A percentile compares a stretch with the other conserved stretches of the same genome.
These are phyloP conservation scores for Anastrepha ludens DNA, from an alignment of 1,140 invertebrate species.

Conservation along the genomic window DNA sequence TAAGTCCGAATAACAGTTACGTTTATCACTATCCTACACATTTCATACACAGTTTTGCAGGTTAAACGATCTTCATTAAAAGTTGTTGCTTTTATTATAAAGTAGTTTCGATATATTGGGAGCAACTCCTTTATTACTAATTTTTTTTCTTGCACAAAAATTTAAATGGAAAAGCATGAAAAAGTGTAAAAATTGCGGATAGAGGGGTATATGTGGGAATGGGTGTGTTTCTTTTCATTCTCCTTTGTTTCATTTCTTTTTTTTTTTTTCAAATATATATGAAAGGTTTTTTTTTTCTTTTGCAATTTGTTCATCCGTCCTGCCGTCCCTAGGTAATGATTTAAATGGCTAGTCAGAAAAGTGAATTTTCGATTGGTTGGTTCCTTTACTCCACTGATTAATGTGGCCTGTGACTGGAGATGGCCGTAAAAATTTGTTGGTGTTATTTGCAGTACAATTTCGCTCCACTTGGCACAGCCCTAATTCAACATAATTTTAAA, in stretches of 20 bases:
- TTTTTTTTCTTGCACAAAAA: neutral
- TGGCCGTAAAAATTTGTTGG: neutral
- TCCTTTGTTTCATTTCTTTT: neutral
- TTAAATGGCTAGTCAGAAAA: no score
- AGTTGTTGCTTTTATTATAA: neutral
- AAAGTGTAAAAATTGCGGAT: neutral
- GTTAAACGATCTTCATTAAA: neutral
- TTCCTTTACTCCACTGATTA: neutral
- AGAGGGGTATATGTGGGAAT: neutral
- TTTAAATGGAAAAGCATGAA: neutral
- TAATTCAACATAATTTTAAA: no score
- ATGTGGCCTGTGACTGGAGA: neutral
- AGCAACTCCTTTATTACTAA: no score
- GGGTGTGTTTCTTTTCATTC: slow-evolving; percentile 19
- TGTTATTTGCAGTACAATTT: neutral
- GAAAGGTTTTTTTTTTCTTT: no score
- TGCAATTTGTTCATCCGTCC: no score
- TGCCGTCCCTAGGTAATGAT: no score
- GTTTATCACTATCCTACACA: neutral
- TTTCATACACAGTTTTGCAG: neutral
- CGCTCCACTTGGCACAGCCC: neutral
- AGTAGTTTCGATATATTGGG: no score
- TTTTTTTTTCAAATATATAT: neutral
- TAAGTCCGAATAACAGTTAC: neutral
- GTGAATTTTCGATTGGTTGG: no score